Evolutionary conservation across 2,888 invertebrate genomes (phyloP).

Genomic region (Phalangium opilio): DNA sequence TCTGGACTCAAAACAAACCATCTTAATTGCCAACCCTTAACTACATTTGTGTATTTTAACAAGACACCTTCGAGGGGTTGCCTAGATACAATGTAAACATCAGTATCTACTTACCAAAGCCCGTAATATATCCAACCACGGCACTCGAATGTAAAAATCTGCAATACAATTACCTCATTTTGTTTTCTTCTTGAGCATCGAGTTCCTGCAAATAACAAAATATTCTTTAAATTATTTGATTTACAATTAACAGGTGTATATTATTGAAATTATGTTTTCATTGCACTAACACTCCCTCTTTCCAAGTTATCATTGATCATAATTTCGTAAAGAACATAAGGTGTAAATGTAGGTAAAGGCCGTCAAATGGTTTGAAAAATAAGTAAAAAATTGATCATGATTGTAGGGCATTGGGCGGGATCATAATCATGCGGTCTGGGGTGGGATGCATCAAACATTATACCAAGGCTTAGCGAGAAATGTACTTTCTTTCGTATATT

Average conservation of each 20-base stretch:
- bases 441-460: too few species aligned
- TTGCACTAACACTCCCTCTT: too few species aligned
- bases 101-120: too few species aligned
- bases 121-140: background rate
- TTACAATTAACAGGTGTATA: too few species aligned
- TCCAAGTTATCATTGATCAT: background rate
- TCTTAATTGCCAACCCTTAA: slow-evolving; percentile 35
- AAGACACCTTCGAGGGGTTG: slow-evolving; percentile 32
- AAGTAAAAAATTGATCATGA: background rate
- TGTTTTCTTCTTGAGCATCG: slow-evolving; percentile 17
- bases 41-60: slow-evolving; percentile 35
- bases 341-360: background rate
- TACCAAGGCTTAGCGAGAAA: too few species aligned
- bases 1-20: slow-evolving; percentile 88
- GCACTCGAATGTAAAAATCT: background rate
- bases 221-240: too few species aligned
- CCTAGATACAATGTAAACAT: slow-evolving; percentile 2
- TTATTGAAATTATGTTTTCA: too few species aligned
- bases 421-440: too few species aligned
- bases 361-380: background rate
- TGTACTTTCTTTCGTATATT: background rate
- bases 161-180: slow-evolving; percentile 15
- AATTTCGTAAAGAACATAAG: background rate
- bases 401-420: too few species aligned
- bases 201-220: slow-evolving; percentile 10